phyloP scores from a whole-genome alignment of 2,888 invertebrate species.

The Hirtodrosophila duncani region DNA sequence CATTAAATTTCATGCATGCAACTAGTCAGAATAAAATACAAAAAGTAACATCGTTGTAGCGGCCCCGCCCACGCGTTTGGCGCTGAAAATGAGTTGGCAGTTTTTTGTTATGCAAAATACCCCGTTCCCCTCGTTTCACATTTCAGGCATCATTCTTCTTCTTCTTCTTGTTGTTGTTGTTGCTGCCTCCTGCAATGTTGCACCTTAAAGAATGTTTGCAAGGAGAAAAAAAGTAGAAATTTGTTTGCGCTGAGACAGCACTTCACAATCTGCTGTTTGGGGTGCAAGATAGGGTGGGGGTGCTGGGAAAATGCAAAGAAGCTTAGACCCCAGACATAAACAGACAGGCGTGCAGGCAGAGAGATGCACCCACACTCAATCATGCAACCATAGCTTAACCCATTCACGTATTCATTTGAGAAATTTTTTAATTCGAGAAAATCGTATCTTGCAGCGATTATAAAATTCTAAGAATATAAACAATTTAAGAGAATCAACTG shows the following conservation, averaged over 20 bases:
- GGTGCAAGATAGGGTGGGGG: neutral
- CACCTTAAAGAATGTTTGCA: slow-evolving; percentile 61
- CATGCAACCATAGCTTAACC: no score
- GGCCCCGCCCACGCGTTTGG: slow-evolving; percentile 68
- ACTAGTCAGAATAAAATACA: slow-evolving; percentile 42
- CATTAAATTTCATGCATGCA: slow-evolving; percentile 73
- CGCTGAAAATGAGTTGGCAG: slow-evolving; percentile 68
- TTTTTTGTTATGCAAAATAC: slow-evolving; percentile 67
- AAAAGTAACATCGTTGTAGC: slow-evolving; percentile 35
- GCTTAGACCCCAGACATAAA: slow-evolving; percentile 54
- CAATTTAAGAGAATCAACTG: no score
- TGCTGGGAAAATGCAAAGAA: neutral
- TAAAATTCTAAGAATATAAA: no score
- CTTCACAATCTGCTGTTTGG: slow-evolving; percentile 35
- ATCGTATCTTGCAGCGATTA: no score
- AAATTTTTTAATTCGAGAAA: no score
- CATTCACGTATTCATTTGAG: no score
- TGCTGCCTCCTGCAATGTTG: slow-evolving; percentile 57
- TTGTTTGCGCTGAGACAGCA: slow-evolving; percentile 60
- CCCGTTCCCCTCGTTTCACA: no score
- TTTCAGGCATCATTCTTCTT: no score
- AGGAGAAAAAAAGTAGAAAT: slow-evolving; percentile 1
- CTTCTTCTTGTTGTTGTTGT: neutral
- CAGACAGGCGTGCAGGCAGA: slow-evolving; percentile 49
- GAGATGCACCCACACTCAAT: no score